Evolutionary conservation across 2,797 vertebrate genomes (phyloP), one percentile per base, ranked within the genome.

Genomic region (Sebastes nivosus): DNA sequence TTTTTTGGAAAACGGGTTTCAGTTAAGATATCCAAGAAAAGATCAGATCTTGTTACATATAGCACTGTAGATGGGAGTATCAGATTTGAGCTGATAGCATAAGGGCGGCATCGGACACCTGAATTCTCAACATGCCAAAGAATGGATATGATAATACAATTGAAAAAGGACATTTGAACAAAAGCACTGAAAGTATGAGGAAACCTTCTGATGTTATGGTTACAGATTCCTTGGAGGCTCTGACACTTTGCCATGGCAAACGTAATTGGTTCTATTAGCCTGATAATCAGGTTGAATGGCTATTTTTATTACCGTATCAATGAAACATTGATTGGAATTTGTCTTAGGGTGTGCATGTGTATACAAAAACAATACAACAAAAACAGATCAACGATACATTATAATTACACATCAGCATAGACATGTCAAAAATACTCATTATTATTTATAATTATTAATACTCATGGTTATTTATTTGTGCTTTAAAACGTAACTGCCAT

Each of bases 191-290:
- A 61, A 75, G 69, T 36, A 71, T 11, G 50, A 87, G 67, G 67
- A 87, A 71, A 52, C 29, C 30, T 38, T 79, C 66, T 65, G 84
- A 73, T 88, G 81, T 30, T 77, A 83, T 88, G 76, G 77, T 77
- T 70, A 90, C 79, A 34, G 64, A 75, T 71, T 84, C 52, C 75
- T 82, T 57, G 11, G 69, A 73, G 70, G 60, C 58, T 67, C n/a
- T 68, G 69, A 72, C 70, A 16, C 72, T 80, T 75, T 58, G 73
- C 42, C 8, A 71, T 25, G 57, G 57, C 22, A 32, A 30, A 75
- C 24, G 4, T 70, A 72, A 80, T 64, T 81, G 59, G 60, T 67
- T 74, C 63, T 58, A 79, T 80, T 79, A 82, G 32, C n/a, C 38
- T 67, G 13, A 79, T 79, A 72, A 75, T 84, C 4, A 16, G n/a